Conservation (phyloP, 2,888 invertebrate genomes). For the Hypercompe scribonia region DNA sequence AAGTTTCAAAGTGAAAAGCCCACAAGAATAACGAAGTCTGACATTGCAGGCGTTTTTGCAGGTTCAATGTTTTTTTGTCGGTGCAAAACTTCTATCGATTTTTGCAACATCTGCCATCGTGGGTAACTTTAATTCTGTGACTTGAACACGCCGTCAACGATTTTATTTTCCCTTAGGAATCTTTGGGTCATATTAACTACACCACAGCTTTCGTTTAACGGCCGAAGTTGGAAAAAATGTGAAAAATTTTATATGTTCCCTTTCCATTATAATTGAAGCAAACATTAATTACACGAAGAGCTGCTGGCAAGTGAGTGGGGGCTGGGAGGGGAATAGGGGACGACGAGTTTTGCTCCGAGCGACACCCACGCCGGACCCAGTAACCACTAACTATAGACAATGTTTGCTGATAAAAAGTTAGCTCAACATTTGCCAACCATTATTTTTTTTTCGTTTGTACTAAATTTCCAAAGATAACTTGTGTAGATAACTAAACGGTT, state of each 20-base stretch:
- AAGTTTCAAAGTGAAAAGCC: constrained; percentile 70
- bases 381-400: constrained; percentile 25
- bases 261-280: constrained; percentile 71
- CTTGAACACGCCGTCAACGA: constrained; percentile 34
- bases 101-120: constrained; percentile 46
- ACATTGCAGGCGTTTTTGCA: constrained; percentile 59
- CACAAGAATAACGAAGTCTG: constrained; percentile 67
- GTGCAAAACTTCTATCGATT: constrained; percentile 55
- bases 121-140: constrained; percentile 40
- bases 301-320: constrained; percentile 49
- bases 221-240: constrained; percentile 55
- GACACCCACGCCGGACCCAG: constrained; percentile 30
- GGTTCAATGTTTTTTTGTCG: constrained; percentile 47
- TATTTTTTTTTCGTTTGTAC: constrained; percentile 32
- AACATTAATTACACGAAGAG: constrained; percentile 72
- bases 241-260: constrained; percentile 57
- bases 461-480: constrained; percentile 21
- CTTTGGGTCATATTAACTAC: constrained; percentile 40
- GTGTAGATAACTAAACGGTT: constrained; percentile 35
- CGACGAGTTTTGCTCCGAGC: constrained; percentile 22
- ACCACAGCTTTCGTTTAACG: constrained; percentile 52
- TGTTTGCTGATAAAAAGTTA: constrained; percentile 36
- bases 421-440: constrained; percentile 14
- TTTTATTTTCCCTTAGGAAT: constrained; percentile 39
- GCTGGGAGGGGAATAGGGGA: constrained; percentile 21